Base-by-base conservation (phyloP, 2,888 invertebrate species). In the Spisula subtruncata region DNA sequence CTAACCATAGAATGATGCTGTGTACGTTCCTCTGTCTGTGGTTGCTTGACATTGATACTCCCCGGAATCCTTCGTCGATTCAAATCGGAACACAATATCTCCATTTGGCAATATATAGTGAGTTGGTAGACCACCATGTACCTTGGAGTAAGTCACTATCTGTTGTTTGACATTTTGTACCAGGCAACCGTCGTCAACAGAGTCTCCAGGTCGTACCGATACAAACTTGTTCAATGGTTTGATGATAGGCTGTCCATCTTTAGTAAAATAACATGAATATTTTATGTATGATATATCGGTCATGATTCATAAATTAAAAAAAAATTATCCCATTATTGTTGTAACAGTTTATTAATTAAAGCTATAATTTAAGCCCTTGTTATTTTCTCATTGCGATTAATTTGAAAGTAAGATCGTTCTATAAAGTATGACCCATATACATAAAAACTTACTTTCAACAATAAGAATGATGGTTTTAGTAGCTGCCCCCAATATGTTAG, bases 1-100 rank as follows among this genome's bases (percentile, higher is more conserved):
- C n/a, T 18, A 20, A 92, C 92, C 92, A 80, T 87, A 92, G 79
- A 92, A 92, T 0, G 90, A 89, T 4, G 92, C 90, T 4, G 87
- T 51, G 60, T 81, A 89, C 8, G 88, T 89, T 16, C 92, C 92
- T 80, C 90, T 89, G 32, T 90, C 90, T 12, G 92, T 92, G 0
- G 86, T 41, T 8, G 89, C 90, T 16, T 90, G 82, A 54, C 92
- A 92, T 51, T 90, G 89, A 41, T 92, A 90, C 25, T 92, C 92
- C 18, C 92, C 92, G 6, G 90, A 90, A 60, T 92, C 89, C 0
- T 48, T 71, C 5, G 86, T 71, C 12, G 56, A 54, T 41, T 66
- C 66, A 54, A 86, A 90, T 35, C 87, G 81, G 86, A 92, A 92
- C 8, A 88, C 86, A 29, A 92, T 79, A 71, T 92, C 90, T 20